Evolutionary conservation across 2,888 invertebrate species (phyloP).

Genomic region (Torymus texanus): DNA sequence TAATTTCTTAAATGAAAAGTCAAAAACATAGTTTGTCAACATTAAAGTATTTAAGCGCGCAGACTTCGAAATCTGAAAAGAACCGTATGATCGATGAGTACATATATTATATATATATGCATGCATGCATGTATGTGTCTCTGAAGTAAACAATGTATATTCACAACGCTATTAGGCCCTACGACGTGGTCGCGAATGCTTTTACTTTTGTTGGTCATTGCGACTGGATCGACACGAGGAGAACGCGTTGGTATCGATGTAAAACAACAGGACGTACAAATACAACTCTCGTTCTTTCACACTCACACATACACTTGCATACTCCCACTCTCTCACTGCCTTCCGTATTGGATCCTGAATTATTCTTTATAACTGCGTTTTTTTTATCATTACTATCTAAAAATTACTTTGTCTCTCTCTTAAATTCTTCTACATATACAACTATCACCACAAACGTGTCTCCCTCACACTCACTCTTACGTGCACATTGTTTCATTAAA

Average conservation of each 20-base stretch:
- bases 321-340: too few species aligned
- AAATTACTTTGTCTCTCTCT: slow-evolving; percentile 28
- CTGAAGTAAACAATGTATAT: slow-evolving; percentile 30
- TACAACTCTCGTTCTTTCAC: slow-evolving; percentile 27
- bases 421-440: slow-evolving; percentile 16
- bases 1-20: too few species aligned
- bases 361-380: slow-evolving; percentile 20
- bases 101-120: not conserved
- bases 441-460: slow-evolving; percentile 8
- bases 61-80: slow-evolving; percentile 13
- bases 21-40: too few species aligned
- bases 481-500: not conserved
- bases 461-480: slow-evolving; percentile 11
- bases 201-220: slow-evolving; percentile 15
- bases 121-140: slow-evolving; percentile 13
- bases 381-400: slow-evolving; percentile 8
- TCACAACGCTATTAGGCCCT: slow-evolving; percentile 42
- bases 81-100: not conserved
- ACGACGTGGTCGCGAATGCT: slow-evolving; percentile 30
- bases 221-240: slow-evolving; percentile 50
- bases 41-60: not conserved
- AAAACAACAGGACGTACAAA: slow-evolving; percentile 50
- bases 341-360: slow-evolving; percentile 3
- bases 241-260: slow-evolving; percentile 51
- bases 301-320: too few species aligned